phyloP scores from a whole-genome alignment of 1,140 invertebrate genomes.

The Neotoxoptera formosana region DNA sequence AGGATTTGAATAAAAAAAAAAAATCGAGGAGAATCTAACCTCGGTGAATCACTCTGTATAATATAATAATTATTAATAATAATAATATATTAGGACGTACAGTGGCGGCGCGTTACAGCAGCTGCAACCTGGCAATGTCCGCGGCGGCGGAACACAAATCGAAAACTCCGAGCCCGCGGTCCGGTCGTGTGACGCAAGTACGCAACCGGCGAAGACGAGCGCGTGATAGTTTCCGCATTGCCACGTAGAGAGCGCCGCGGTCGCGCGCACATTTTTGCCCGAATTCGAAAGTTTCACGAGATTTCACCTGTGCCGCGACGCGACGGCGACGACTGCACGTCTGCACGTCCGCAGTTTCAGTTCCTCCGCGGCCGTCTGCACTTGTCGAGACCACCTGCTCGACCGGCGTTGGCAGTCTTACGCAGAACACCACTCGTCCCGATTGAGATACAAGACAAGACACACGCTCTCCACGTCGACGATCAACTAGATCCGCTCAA shows the following conservation, averaged over 20 bases:
- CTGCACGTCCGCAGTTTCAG: neutral
- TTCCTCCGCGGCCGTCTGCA: neutral
- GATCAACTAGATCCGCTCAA: no score
- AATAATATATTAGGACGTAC: no score
- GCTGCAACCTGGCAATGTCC: neutral
- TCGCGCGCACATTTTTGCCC: neutral
- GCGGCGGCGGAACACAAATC: neutral
- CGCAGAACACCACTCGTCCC: neutral
- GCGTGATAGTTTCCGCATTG: neutral
- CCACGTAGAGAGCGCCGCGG: neutral
- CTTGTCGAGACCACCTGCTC: no score
- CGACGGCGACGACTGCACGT: neutral
- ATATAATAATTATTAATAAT: no score
- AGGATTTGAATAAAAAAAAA: no score
- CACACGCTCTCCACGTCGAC: neutral
- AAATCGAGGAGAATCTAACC: no score
- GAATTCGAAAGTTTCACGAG: neutral
- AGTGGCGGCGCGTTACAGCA: no score
- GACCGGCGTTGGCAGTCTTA: neutral
- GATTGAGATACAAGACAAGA: neutral
- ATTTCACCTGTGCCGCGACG: neutral
- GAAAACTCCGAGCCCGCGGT: neutral
- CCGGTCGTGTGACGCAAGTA: neutral
- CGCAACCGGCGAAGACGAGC: neutral
- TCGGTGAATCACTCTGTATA: no score